Conservation (phyloP, 2,113 vertebrate species). For the Brachypodius melanocephalos region DNA sequence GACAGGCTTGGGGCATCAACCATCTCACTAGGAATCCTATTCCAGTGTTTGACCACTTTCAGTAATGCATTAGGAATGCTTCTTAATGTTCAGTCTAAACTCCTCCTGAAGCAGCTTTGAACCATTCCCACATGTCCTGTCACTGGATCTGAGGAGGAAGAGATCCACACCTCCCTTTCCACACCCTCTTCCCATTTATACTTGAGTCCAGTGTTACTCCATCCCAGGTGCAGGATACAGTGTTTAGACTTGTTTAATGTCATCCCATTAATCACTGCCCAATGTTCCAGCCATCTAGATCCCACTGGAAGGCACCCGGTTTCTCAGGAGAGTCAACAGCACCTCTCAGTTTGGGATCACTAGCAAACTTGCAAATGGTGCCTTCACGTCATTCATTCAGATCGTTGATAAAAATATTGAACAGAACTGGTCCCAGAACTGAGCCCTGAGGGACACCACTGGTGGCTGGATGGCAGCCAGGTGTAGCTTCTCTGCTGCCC, state of each 20-base stretch:
- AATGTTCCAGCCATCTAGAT: not conserved
- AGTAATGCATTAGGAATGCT: not conserved
- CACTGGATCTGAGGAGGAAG: not conserved
- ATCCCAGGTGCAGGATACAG: not conserved
- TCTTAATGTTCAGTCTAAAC: not conserved
- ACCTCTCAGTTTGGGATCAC: not conserved
- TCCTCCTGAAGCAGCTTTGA: not conserved
- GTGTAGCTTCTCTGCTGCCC: not conserved
- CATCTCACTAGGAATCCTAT: not conserved
- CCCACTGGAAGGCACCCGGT: not conserved
- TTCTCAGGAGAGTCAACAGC: not conserved
- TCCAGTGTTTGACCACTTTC: not conserved
- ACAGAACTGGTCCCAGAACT: not conserved
- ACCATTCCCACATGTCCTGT: not conserved
- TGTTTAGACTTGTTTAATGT: not conserved
- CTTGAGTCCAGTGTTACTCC: not conserved
- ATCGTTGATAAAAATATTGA: fast-evolving
- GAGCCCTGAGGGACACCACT: not conserved
- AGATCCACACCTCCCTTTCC: not conserved
- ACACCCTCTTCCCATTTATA: not conserved
- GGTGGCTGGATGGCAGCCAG: not conserved
- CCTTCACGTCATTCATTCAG: not conserved
- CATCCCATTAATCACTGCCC: not conserved
- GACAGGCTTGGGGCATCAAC: not conserved
- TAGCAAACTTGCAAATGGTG: not conserved